Base-by-base conservation (phyloP, 2,113 vertebrate species). In the Alaudala cheleensis region DNA sequence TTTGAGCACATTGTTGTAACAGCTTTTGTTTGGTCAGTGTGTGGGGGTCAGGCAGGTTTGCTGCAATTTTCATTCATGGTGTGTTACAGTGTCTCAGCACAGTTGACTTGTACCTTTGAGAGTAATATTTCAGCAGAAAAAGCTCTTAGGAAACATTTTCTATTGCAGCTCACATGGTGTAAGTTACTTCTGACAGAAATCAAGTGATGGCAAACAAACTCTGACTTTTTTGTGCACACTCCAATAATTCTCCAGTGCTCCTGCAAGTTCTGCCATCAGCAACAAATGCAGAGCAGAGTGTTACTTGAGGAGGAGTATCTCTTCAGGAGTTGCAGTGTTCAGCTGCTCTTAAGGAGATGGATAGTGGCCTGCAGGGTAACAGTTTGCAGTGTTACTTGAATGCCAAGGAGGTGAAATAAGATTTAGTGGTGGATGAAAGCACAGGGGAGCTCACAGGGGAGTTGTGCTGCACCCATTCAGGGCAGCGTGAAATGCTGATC, bases 261-360 rank as follows among this genome's bases (percentile, higher is more conserved):
- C 0, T 42, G 49, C 6, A 62, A 39, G 33, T 86, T 90, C 72
- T 69, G 51, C 87, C 57, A 39, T 66, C 34, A 67, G n/a, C 88
- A 89, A 7, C 25, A 37, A 77, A 51, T 39, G 62, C 72, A 47
- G 61, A 90, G 44, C n/a, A 24, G 47, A 50, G 39, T 29, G 70
- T 70, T 76, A 29, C 51, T 92, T 73, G 45, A 54, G 81, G 45
- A 39, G 33, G 69, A 69, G 3, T 80, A 60, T 45, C 49, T 86
- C 24, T 65, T 58, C 10, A 44, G 90, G 73, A 64, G 53, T 64
- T 85, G 24, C 45, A 19, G 54, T 45, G 44, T 64, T 91, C 37
- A 86, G 69, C 37, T 90, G 85, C 86, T 92, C 69, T 81, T 40
- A 33, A 56, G 80, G 62, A 93, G 77, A 40, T 45, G 49, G 70